Evolutionary conservation across 2,888 invertebrate species (phyloP).

Genomic region (Harpagoxenus sublaevis): DNA sequence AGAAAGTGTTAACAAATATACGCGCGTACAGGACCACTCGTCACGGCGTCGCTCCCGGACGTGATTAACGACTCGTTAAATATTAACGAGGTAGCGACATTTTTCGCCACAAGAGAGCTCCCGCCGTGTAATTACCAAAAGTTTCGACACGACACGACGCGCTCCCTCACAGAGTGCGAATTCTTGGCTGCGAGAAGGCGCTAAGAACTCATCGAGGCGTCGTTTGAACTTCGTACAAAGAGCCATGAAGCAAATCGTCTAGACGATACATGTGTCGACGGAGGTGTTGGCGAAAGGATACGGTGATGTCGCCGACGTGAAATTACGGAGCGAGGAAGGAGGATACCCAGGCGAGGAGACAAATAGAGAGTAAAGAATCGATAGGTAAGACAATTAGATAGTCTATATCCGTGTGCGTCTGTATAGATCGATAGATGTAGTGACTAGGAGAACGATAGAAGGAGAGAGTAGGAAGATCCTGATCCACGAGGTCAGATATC

Average conservation of each 20-base stretch:
- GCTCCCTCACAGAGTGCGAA: slow-evolving; percentile 12
- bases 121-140: slow-evolving; percentile 55
- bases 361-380: slow-evolving; percentile 25
- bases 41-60: slow-evolving; percentile 42
- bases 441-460: slow-evolving; percentile 28
- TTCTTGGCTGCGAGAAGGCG: slow-evolving; percentile 44
- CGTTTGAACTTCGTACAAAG: slow-evolving; percentile 62
- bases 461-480: slow-evolving; percentile 44
- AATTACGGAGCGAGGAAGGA: slow-evolving; percentile 33
- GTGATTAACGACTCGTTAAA: slow-evolving; percentile 57
- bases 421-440: slow-evolving; percentile 39
- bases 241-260: slow-evolving; percentile 48
- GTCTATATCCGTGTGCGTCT: slow-evolving; percentile 15
- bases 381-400: slow-evolving; percentile 26
- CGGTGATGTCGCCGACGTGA: slow-evolving; percentile 20
- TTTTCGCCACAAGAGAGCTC: slow-evolving; percentile 45
- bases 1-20: slow-evolving; percentile 53
- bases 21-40: slow-evolving; percentile 46
- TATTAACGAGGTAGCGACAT: slow-evolving; percentile 56
- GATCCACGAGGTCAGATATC: slow-evolving; percentile 72
- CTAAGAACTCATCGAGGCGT: slow-evolving; percentile 47
- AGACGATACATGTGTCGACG: slow-evolving; percentile 56
- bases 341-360: slow-evolving; percentile 11
- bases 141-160: slow-evolving; percentile 40
- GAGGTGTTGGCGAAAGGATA: slow-evolving; percentile 44